Percentiles rank a stretch among this genome's conserved stretches.
Conservation (phyloP, 2,113 vertebrate genomes). For the Agelaius tricolor region DNA sequence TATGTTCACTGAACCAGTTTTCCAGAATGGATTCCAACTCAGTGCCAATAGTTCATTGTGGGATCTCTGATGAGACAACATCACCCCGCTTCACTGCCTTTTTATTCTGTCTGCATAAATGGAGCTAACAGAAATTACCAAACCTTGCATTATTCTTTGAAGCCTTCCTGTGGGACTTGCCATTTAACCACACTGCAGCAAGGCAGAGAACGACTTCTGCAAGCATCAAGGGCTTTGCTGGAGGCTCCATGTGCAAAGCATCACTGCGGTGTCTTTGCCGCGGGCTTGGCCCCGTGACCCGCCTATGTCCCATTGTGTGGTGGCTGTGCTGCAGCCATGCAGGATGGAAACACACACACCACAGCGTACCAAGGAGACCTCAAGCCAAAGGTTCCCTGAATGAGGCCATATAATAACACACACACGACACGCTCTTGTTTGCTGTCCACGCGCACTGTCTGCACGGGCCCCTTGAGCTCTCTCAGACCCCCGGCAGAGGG, state of each 20-base stretch:
- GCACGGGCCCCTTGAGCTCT: not conserved
- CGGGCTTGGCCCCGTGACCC: fast-evolving
- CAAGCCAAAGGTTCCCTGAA: not conserved
- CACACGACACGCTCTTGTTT: fast-evolving
- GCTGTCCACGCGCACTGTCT: fast-evolving
- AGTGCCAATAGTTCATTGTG: not conserved
- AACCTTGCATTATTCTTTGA: not conserved
- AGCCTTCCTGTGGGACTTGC: not conserved
- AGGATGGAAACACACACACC: not conserved
- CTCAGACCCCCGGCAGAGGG: constrained; percentile 67
- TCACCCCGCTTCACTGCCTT: not conserved
- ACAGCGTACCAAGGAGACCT: not conserved
- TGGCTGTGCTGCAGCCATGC: not conserved
- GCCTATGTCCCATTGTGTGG: not conserved
- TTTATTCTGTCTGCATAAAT: not conserved
- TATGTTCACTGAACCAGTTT: constrained; percentile 1
- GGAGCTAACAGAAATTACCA: not conserved
- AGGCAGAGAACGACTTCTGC: not conserved
- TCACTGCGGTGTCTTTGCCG: not conserved
- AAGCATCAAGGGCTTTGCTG: not conserved
- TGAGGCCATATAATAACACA: not conserved
- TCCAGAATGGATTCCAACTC: not conserved
- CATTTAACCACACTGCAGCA: not conserved
- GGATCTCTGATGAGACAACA: not conserved
- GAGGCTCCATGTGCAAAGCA: constrained; percentile 2